Conservation (phyloP, 2,797 vertebrate species). For the Ataeniobius toweri region DNA sequence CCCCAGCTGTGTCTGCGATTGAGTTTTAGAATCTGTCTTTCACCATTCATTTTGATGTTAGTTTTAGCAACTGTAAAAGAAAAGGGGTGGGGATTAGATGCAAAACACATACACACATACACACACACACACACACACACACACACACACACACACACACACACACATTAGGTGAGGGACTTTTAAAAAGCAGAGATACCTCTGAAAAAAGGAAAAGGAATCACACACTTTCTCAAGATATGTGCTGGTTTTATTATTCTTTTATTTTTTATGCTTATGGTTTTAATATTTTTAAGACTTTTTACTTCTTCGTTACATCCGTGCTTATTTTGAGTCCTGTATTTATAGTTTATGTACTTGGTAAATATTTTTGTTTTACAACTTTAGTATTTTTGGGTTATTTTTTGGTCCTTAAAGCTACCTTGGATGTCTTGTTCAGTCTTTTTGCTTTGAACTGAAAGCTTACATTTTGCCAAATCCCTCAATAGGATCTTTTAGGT, state of each 20-base stretch:
- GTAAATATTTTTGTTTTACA: neutral
- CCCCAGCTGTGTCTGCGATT: slow-evolving; percentile 38
- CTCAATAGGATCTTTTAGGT: neutral
- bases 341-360: neutral
- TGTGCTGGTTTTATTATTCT: neutral
- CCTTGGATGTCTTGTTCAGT: neutral
- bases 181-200: neutral
- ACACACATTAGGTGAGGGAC: neutral
- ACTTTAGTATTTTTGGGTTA: neutral
- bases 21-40: slow-evolving; percentile 23
- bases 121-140: no score
- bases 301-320: neutral
- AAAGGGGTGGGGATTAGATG: slow-evolving; percentile 20
- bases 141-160: no score
- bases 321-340: neutral
- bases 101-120: neutral
- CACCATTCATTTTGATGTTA: slow-evolving; percentile 21
- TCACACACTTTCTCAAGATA: neutral
- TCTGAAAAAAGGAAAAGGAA: neutral
- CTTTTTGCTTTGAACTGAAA: neutral
- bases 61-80: slow-evolving; percentile 23
- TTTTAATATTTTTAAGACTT: neutral
- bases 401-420: neutral
- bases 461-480: slow-evolving; percentile 1
- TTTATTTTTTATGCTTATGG: neutral